phyloP scores from a whole-genome alignment of 1,140 invertebrate species.

The Lepidostoma basale region DNA sequence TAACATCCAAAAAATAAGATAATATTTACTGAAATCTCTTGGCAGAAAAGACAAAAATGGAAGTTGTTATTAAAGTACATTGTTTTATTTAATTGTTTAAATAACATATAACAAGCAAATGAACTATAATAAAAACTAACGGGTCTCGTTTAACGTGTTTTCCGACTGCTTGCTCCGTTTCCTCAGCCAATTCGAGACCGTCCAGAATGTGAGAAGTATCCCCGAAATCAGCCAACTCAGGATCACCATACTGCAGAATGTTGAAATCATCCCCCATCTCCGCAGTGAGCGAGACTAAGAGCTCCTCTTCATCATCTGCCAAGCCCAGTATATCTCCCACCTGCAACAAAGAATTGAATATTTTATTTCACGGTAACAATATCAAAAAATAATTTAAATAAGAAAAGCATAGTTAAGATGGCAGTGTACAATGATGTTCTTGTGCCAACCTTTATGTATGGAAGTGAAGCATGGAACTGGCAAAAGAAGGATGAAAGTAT shows the following conservation, averaged over 20 bases:
- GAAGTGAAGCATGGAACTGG: too few relatives aligned
- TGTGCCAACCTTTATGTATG: too few relatives aligned
- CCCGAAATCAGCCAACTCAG: conserved; percentile 83
- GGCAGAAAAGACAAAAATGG: too few relatives aligned
- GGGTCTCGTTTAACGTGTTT: conserved; percentile 41
- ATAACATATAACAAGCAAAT: not conserved
- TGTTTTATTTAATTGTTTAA: too few relatives aligned
- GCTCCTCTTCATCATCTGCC: conserved; percentile 85
- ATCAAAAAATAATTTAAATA: not conserved
- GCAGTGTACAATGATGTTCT: too few relatives aligned
- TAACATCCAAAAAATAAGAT: too few relatives aligned
- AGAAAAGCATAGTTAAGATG: too few relatives aligned
- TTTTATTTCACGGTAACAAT: not conserved
- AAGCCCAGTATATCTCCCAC: conserved; percentile 81
- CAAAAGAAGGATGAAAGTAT: too few relatives aligned
- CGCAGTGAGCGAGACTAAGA: conserved; percentile 72
- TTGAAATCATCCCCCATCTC: conserved; percentile 95
- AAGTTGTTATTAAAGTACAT: too few relatives aligned
- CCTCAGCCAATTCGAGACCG: conserved; percentile 77
- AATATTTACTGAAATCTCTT: too few relatives aligned
- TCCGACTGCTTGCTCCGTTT: conserved; percentile 45
- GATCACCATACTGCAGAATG: conserved; percentile 93
- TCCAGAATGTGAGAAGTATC: conserved; percentile 80
- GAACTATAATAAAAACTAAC: conserved; percentile 36
- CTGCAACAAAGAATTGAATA: conserved; percentile 42